Evolutionary conservation across 2,113 vertebrate species (phyloP), one percentile per base, ranked within the genome.

Genomic region (Lycaon pictus): DNA sequence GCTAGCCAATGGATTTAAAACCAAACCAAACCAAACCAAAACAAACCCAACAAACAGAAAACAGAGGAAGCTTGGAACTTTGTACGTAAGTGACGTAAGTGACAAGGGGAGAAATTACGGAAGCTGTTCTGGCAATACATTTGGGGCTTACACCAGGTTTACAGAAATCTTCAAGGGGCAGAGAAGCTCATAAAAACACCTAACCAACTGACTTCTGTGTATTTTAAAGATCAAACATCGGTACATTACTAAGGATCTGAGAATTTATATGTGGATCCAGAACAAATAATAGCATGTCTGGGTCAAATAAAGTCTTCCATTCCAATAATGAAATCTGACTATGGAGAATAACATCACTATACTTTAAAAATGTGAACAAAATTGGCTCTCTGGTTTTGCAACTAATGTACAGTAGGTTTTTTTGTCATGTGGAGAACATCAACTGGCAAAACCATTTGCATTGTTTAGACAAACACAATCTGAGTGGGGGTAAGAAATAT

Each of bases 51-150:
- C 43, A 43, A 56, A n/a, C 13, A 35, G 27, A 90, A 43, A 20
- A 62, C 2, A 86, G 23, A 89, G 43, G 76, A 95, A 12, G 11
- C 51, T 65, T 56, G 5, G 53, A 90, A 84, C 35, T 92, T 71
- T 81, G 53, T 48, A 63, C 22, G 48, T 89, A 55, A 89, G 43
- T 79, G 80, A 96, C 62, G 48, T 86, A 55, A 89, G 43, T 82
- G 80, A 96, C 67, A 97, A 94, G 62, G 16, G 56, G 13, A 51
- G 29, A 51, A 90, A 96, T 95, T 95, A 96, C 22, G 13, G 43
- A 77, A 94, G 96, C 27, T 23, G 81, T 72, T 90, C 69, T 71
- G 35, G 37, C 29, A 63, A 88, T 58, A 37, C 58, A 79, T 55
- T 79, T 56, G 17, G 56, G 55, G 55, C 65, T 96, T 88, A 93